phyloP scores from a whole-genome alignment of 2,113 vertebrate species.

The Mirza zaza region DNA sequence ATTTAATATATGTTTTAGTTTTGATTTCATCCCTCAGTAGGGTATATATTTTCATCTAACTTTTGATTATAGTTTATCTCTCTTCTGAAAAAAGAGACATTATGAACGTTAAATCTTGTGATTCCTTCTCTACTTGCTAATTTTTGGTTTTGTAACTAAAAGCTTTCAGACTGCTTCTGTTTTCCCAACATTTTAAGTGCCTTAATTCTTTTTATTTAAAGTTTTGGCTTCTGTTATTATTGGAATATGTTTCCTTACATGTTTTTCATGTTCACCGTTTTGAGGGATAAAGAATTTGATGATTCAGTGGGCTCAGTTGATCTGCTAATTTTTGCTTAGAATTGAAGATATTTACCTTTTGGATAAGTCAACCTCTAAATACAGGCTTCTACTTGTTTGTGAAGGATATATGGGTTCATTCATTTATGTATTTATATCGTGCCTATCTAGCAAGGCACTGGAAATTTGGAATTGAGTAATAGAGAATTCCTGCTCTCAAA shows the following conservation, averaged over 20 bases:
- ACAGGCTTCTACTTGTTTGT: neutral
- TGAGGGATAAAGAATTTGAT: neutral
- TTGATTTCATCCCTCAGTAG: neutral
- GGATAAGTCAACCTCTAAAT: neutral
- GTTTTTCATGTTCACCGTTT: neutral
- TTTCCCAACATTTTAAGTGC: conserved; percentile 3
- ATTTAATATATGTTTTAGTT: neutral
- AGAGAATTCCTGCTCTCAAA: neutral
- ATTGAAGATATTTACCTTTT: neutral
- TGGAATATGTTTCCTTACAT: neutral
- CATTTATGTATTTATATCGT: neutral
- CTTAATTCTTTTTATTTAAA: conserved; percentile 7
- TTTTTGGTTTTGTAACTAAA: conserved; percentile 54
- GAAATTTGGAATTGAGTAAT: neutral
- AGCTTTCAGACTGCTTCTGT: neutral
- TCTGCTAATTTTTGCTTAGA: neutral
- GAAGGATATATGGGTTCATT: neutral
- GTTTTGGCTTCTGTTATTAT: conserved; percentile 1
- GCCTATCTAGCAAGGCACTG: neutral
- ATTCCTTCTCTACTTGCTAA: neutral
- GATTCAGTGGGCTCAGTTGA: neutral
- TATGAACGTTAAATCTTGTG: neutral
- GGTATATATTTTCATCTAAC: neutral
- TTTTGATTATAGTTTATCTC: neutral
- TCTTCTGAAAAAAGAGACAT: neutral